Evolutionary conservation across 2,888 invertebrate species (phyloP), one percentile per base, ranked within the genome.

Genomic region (Cantharis nigra): DNA sequence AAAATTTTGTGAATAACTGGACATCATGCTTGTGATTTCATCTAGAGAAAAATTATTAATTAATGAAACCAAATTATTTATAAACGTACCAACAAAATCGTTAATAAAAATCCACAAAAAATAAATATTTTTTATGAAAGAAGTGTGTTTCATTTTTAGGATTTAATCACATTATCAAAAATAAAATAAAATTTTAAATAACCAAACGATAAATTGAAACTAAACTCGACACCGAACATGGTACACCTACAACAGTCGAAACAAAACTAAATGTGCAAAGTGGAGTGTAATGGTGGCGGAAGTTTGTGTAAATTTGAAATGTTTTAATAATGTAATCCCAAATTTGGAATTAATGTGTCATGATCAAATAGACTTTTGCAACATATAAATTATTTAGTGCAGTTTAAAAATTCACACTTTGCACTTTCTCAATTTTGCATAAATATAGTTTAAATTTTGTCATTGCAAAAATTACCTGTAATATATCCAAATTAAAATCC

Each of bases 61-160:
- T 49, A 49, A 49, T 49, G 49, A 49, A n/a, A 7, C 49, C 49
- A 49, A 49, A 49, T n/a, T 49, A n/a, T 49, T 49, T 49, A 49
- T 49, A 49, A 49, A 49, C 74, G 69, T 62, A 74, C 74, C 74
- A 63, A 74, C 74, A 20, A 74, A 63, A 62, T 69, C 74, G 26
- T 70, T 70, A 16, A 76, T 73, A 70, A 76, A 65, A 73, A 76
- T 65, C 64, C 76, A 73, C 28, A 76, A 23, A 76, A 73, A 72
- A 76, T 73, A 76, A 33, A 76, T 33, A 62, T 65, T 76, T 64
- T 69, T 63, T 14, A 76, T 72, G 70, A 70, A 65, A 49, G 70
- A 76, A 76, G 76, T 76, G 76, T 73, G 73, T 73, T 76, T 76
- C 76, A 76, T 76, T 70, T 76, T 76, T 69, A 76, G 67, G 49